phyloP scores from a whole-genome alignment of 1,140 invertebrate genomes.

The Anoplophora glabripennis region DNA sequence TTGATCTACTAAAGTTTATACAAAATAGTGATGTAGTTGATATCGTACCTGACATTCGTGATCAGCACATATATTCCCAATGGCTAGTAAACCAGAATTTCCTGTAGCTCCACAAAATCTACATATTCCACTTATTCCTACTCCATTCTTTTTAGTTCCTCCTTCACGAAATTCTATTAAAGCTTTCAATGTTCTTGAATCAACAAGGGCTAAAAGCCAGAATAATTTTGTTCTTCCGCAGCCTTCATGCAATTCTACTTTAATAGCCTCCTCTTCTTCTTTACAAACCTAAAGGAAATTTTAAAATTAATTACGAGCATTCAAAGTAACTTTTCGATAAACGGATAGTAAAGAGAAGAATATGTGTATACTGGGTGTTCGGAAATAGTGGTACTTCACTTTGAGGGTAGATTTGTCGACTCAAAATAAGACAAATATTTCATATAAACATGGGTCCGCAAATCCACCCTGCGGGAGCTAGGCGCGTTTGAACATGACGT shows the following conservation, averaged over 20 bases:
- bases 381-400: no score
- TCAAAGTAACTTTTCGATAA: neutral
- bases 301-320: neutral
- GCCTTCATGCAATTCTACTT: constrained; percentile 93
- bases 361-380: no score
- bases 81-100: constrained; percentile 79
- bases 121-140: constrained; percentile 70
- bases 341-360: no score
- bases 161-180: constrained; percentile 91
- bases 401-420: no score
- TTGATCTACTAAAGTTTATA: no score
- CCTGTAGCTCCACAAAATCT: constrained; percentile 88
- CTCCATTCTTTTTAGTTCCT: constrained; percentile 49
- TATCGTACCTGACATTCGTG: constrained; percentile 78
- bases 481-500: no score
- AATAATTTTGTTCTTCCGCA: constrained; percentile 94
- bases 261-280: constrained; percentile 90
- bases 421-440: no score
- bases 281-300: constrained; percentile 71
- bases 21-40: no score
- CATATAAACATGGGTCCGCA: no score
- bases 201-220: constrained; percentile 89
- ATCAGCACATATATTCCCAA: constrained; percentile 91
- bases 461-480: no score
- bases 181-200: constrained; percentile 88